A percentile compares a stretch with the other conserved stretches of the same genome.
Evolutionary conservation across 2,113 vertebrate species (phyloP).

Genomic region (Miniopterus natalensis): DNA sequence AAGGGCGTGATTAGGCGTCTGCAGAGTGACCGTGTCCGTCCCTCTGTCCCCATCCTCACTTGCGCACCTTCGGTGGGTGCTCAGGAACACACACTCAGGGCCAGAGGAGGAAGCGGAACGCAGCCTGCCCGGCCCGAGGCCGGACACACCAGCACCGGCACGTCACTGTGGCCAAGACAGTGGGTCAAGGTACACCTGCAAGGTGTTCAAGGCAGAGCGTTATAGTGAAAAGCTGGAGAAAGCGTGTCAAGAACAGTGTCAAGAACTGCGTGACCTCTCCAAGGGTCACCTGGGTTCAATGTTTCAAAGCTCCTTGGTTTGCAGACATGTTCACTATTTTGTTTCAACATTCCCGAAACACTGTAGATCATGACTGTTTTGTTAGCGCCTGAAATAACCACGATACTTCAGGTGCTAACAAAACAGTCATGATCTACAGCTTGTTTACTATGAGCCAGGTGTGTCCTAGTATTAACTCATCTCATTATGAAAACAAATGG

Average conservation of each 20-base stretch:
- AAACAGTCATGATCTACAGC: background rate
- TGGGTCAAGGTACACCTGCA: background rate
- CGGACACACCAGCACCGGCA: background rate
- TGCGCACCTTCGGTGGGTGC: background rate
- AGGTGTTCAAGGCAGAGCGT: too few relatives aligned
- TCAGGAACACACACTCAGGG: accelerated
- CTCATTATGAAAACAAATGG: background rate
- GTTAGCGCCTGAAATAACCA: background rate
- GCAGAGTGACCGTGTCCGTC: accelerated
- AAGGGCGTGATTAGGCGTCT: background rate
- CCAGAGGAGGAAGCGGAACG: background rate
- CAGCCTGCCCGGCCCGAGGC: background rate
- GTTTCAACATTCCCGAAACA: too few relatives aligned
- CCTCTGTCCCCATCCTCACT: background rate
- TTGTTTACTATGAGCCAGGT: too few relatives aligned
- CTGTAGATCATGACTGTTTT: background rate
- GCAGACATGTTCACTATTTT: background rate
- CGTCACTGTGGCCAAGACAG: background rate
- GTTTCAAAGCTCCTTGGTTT: background rate
- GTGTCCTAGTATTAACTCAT: background rate
- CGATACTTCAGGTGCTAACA: background rate
- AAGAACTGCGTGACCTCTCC: accelerated
- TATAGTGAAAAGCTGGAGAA: too few relatives aligned
- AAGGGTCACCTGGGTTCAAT: too few relatives aligned
- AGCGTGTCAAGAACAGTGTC: too few relatives aligned